Conservation (phyloP, 2,888 invertebrate genomes). For the Didymodactylos carnosus region DNA sequence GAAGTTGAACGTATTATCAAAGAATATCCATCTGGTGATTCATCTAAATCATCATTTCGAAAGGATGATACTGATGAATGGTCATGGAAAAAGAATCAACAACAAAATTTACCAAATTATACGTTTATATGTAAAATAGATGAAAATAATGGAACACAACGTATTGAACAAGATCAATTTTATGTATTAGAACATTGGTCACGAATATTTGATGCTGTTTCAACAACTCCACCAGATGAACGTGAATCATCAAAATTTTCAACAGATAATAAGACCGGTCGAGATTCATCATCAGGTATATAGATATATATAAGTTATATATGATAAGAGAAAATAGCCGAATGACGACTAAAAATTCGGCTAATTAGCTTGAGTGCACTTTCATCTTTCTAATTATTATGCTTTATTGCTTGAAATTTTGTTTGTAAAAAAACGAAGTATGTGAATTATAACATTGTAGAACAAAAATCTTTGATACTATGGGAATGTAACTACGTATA, state of each 20-base stretch:
- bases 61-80: not conserved
- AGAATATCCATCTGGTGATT: too few species aligned
- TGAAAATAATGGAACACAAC: not conserved
- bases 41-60: not conserved
- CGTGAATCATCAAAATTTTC: constrained; percentile 10
- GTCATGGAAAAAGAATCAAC: not conserved
- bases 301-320: too few species aligned
- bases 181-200: constrained; percentile 15
- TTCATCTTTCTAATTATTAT: too few species aligned
- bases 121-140: not conserved
- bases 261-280: not conserved
- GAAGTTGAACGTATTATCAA: constrained; percentile 1
- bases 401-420: too few species aligned
- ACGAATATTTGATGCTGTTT: constrained; percentile 12
- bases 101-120: not conserved
- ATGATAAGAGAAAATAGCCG: too few species aligned
- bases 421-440: too few species aligned
- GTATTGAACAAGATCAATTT: constrained; percentile 1
- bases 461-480: too few species aligned
- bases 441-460: too few species aligned
- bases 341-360: too few species aligned
- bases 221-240: constrained; percentile 7
- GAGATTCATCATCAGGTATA: not conserved
- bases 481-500: too few species aligned
- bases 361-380: too few species aligned